phyloP scores from a whole-genome alignment of 2,888 invertebrate species.

The Chorisops tibialis region DNA sequence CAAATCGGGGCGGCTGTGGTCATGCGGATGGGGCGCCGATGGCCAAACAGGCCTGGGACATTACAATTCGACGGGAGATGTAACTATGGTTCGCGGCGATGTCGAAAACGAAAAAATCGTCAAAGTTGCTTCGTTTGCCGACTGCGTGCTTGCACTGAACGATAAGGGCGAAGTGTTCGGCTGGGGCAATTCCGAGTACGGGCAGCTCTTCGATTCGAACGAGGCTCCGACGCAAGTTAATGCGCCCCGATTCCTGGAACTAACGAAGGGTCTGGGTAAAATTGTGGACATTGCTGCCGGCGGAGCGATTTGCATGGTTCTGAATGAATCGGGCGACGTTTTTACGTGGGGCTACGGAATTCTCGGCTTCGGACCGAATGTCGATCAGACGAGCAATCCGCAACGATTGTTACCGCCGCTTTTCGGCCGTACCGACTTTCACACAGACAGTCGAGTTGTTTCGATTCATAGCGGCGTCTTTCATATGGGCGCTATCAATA shows the following conservation, averaged over 20 bases:
- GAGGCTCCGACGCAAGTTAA: constrained; percentile 66
- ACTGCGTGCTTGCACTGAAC: constrained; percentile 85
- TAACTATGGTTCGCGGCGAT: constrained; percentile 71
- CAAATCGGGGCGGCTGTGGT: constrained; percentile 73
- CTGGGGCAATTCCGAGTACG: constrained; percentile 96
- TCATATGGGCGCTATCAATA: constrained; percentile 78
- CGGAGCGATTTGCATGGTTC: constrained; percentile 79
- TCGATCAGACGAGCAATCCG: constrained; percentile 64
- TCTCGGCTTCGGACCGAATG: constrained; percentile 81
- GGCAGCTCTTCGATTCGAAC: constrained; percentile 62
- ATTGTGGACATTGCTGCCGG: constrained; percentile 79
- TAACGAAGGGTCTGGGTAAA: constrained; percentile 67
- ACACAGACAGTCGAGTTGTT: constrained; percentile 63
- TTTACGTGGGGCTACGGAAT: constrained; percentile 94
- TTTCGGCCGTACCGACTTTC: constrained; percentile 83
- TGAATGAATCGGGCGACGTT: constrained; percentile 80
- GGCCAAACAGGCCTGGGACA: constrained; percentile 87
- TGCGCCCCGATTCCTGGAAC: constrained; percentile 63
- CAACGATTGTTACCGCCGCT: constrained; percentile 72
- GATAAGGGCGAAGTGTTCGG: constrained; percentile 90
- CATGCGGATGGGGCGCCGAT: constrained; percentile 93
- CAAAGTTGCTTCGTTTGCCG: constrained; percentile 74
- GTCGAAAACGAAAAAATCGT: constrained; percentile 76
- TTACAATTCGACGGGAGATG: constrained; percentile 60
- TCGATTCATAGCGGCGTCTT: constrained; percentile 70